Conservation (phyloP, 1,140 invertebrate species). For the Sitobion miscanthi region DNA sequence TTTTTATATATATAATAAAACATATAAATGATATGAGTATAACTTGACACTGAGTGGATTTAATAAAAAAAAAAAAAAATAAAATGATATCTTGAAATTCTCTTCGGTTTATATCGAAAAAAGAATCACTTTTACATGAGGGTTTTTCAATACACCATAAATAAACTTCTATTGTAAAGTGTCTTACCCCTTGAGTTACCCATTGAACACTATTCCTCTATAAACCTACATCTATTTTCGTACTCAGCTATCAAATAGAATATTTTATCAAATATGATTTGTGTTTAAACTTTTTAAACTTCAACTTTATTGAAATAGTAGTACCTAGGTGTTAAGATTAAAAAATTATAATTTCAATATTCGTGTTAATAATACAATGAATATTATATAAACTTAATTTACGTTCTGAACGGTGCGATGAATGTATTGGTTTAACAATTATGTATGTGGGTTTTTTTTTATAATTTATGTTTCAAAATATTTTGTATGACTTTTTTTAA, state of each 20-base stretch:
- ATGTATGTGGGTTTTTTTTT: no score
- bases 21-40: not conserved
- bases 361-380: no score
- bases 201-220: not conserved
- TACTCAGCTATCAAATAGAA: not conserved
- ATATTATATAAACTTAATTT: no score
- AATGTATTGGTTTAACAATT: no score
- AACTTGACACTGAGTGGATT: constrained; percentile 3
- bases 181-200: not conserved
- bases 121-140: not conserved
- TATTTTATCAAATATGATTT: not conserved
- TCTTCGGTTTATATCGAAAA: not conserved
- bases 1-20: not conserved
- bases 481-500: no score
- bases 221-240: not conserved
- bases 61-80: not conserved
- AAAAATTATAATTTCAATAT: not conserved
- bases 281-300: not conserved
- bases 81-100: not conserved
- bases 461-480: no score
- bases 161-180: not conserved
- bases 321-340: not conserved
- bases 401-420: no score
- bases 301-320: not conserved
- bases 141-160: not conserved